Percentiles rank a stretch among this genome's conserved stretches.
Evolutionary conservation across 2,113 vertebrate genomes (phyloP).

Genomic region (Mustela lutreola): DNA sequence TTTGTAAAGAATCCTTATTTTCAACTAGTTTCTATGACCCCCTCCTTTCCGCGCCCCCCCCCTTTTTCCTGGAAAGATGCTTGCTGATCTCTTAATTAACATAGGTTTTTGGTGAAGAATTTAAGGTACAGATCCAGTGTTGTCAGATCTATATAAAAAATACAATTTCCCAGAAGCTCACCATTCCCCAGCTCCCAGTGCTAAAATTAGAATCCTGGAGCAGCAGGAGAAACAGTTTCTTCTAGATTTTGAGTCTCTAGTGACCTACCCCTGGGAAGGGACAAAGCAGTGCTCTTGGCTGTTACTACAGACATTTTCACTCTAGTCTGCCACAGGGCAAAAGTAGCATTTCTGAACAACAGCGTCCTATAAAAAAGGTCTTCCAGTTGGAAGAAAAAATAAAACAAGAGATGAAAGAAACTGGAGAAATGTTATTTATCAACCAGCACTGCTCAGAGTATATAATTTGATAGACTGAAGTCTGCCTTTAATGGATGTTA

Average conservation of each 20-base stretch:
- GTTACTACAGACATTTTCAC: neutral
- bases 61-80: neutral
- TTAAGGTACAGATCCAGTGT: neutral
- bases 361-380: neutral
- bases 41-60: neutral
- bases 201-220: neutral
- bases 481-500: conserved; percentile 55
- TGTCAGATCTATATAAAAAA: neutral
- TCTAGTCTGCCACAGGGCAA: neutral
- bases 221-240: neutral
- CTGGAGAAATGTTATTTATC: conserved; percentile 38
- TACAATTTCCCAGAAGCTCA: neutral
- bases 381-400: neutral
- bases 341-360: conserved; percentile 22
- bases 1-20: conserved; percentile 3
- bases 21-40: neutral
- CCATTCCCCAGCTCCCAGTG: neutral
- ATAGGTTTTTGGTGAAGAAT: neutral
- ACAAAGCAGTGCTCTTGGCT: neutral
- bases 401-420: neutral
- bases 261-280: neutral
- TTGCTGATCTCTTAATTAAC: neutral
- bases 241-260: neutral
- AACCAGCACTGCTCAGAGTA: conserved; percentile 61
- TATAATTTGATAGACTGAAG: conserved; percentile 63